Evolutionary conservation across 1,140 invertebrate genomes (phyloP).

Genomic region (Hylaeus anthracinus): DNA sequence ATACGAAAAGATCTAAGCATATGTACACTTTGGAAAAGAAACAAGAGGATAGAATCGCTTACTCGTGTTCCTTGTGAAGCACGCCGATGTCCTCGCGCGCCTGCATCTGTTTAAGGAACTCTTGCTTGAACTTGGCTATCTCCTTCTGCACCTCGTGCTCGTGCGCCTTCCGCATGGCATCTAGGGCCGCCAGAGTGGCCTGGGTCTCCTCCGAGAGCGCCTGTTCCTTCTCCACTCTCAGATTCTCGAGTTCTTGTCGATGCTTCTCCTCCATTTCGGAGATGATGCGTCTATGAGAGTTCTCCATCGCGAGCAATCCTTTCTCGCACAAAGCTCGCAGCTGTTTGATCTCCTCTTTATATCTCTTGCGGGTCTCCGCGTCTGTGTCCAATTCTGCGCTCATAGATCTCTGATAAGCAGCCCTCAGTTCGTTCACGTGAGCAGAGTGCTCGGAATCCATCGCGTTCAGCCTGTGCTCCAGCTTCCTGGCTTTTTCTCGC

Average conservation of each 20-base stretch:
- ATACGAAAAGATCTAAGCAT: too few relatives aligned
- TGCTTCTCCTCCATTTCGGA: slow-evolving; percentile 93
- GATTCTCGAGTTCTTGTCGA: slow-evolving; percentile 86
- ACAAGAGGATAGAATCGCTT: slow-evolving; percentile 61
- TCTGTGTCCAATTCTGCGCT: slow-evolving; percentile 80
- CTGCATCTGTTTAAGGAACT: slow-evolving; percentile 89
- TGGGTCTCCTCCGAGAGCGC: slow-evolving; percentile 94
- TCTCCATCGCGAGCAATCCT: slow-evolving; percentile 92
- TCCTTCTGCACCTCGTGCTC: slow-evolving; percentile 94
- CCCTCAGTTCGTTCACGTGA: slow-evolving; percentile 87
- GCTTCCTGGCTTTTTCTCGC: slow-evolving; percentile 84
- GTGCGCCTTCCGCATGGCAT: slow-evolving; percentile 96
- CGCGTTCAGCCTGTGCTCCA: slow-evolving; percentile 86
- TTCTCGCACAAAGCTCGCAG: slow-evolving; percentile 91
- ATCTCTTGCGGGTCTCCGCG: slow-evolving; percentile 87
- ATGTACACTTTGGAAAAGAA: not conserved
- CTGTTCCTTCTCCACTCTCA: slow-evolving; percentile 92
- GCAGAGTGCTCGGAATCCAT: slow-evolving; percentile 89
- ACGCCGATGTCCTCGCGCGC: slow-evolving; percentile 82
- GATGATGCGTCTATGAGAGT: slow-evolving; percentile 91
- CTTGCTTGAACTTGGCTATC: slow-evolving; percentile 92
- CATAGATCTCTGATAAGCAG: slow-evolving; percentile 85
- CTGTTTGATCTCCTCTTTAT: slow-evolving; percentile 93
- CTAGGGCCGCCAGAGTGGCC: slow-evolving; percentile 89
- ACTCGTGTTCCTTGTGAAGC: slow-evolving; percentile 84